These are phyloP conservation scores for Magallana angulata DNA, from an alignment of 1,140 invertebrate genomes.

Conservation along the genomic window DNA sequence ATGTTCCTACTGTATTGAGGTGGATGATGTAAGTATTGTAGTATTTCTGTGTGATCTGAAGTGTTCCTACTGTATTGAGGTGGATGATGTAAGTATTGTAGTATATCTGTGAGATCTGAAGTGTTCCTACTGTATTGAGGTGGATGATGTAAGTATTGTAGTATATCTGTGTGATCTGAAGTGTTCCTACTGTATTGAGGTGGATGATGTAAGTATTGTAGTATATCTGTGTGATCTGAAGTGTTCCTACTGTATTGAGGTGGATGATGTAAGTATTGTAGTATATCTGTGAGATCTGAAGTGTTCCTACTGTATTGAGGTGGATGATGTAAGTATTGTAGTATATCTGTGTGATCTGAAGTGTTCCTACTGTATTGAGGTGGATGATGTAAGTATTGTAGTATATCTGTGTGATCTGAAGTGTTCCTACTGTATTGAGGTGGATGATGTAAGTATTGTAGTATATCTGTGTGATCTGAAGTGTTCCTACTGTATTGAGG, in stretches of 20 bases:
- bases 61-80: conserved; percentile 81
- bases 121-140: conserved; percentile 87
- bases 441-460: not conserved
- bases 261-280: not conserved
- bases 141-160: not conserved
- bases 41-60: conserved; percentile 81
- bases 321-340: not conserved
- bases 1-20: conserved; percentile 87
- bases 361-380: not conserved
- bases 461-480: no score
- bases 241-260: not conserved
- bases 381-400: not conserved
- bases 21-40: conserved; percentile 87
- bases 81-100: not conserved
- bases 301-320: conserved; percentile 87
- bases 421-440: conserved; percentile 87
- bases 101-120: conserved; percentile 82
- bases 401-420: conserved; percentile 82
- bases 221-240: not conserved
- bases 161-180: not conserved
- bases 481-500: conserved; percentile 66
- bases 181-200: conserved; percentile 69
- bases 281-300: conserved; percentile 82
- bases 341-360: not conserved
- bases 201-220: conserved; percentile 78